Percentiles rank a stretch among this genome's conserved stretches.
Evolutionary conservation across 2,888 invertebrate species (phyloP).

Genomic region (Perithous albicinctus): DNA sequence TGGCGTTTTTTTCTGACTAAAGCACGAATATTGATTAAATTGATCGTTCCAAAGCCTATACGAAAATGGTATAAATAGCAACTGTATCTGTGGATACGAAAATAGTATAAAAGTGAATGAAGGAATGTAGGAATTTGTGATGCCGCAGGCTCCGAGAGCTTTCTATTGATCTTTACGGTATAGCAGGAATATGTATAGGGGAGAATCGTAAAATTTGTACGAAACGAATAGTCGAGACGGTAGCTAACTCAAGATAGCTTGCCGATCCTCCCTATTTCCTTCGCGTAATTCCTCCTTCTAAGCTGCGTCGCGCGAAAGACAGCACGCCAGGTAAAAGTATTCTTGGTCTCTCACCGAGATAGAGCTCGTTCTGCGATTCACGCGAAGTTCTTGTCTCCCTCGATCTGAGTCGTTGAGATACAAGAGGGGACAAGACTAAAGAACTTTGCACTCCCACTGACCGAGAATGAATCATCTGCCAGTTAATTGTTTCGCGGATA

Average conservation of each 20-base stretch:
- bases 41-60: no score
- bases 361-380: slow-evolving; percentile 48
- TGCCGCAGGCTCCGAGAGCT: slow-evolving; percentile 10
- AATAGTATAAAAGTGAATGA: background rate
- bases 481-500: background rate
- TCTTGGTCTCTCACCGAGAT: slow-evolving; percentile 55
- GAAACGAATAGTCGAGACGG: slow-evolving; percentile 2
- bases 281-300: slow-evolving; percentile 10
- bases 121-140: slow-evolving; percentile 8
- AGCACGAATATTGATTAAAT: no score
- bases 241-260: background rate
- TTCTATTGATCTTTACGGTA: slow-evolving; percentile 27
- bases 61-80: background rate
- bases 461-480: slow-evolving; percentile 17
- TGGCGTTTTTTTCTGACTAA: no score
- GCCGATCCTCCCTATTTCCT: background rate
- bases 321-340: slow-evolving; percentile 52
- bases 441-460: slow-evolving; percentile 26
- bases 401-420: slow-evolving; percentile 9
- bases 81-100: background rate
- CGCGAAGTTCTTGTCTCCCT: slow-evolving; percentile 55
- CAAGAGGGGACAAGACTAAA: slow-evolving; percentile 6
- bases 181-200: background rate
- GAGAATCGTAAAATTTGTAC: slow-evolving; percentile 19
- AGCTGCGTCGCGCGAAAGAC: slow-evolving; percentile 9